Evolutionary conservation across 2,888 invertebrate species (phyloP).

Genomic region (Netelia fuscicornis): DNA sequence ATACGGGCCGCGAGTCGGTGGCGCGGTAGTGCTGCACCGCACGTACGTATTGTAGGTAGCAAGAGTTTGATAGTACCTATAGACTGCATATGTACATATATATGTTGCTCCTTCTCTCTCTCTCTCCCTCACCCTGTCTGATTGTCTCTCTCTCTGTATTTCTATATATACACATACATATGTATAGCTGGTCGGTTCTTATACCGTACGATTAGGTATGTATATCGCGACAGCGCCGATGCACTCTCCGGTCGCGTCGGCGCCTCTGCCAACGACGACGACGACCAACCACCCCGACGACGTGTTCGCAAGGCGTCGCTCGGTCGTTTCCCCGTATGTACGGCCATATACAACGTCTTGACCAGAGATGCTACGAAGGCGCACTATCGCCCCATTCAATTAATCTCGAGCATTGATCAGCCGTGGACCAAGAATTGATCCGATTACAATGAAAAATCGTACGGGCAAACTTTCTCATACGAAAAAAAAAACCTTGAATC

Average conservation of each 20-base stretch:
- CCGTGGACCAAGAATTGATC: not conserved
- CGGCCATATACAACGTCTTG: slow-evolving; percentile 35
- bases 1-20: slow-evolving; percentile 66
- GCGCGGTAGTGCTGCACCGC: slow-evolving; percentile 50
- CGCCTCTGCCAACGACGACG: slow-evolving; percentile 73
- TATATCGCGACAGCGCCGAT: slow-evolving; percentile 71
- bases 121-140: too few relatives aligned
- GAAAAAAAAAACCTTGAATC: too few relatives aligned
- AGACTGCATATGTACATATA: slow-evolving; percentile 9
- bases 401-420: not conserved
- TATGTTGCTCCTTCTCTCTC: not conserved
- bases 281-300: slow-evolving; percentile 74
- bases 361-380: not conserved
- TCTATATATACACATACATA: slow-evolving; percentile 5
- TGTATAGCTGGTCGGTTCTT: slow-evolving; percentile 23
- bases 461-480: too few relatives aligned
- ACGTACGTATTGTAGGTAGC: slow-evolving; percentile 54
- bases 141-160: not conserved
- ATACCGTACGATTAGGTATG: slow-evolving; percentile 64
- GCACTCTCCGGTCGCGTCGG: slow-evolving; percentile 74
- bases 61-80: slow-evolving; percentile 20
- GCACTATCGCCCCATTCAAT: not conserved
- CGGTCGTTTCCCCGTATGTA: slow-evolving; percentile 49
- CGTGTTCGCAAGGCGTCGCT: slow-evolving; percentile 62
- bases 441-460: not conserved